Evolutionary conservation across 1,140 invertebrate genomes (phyloP).

Genomic region (Trinorchestia longiramus): DNA sequence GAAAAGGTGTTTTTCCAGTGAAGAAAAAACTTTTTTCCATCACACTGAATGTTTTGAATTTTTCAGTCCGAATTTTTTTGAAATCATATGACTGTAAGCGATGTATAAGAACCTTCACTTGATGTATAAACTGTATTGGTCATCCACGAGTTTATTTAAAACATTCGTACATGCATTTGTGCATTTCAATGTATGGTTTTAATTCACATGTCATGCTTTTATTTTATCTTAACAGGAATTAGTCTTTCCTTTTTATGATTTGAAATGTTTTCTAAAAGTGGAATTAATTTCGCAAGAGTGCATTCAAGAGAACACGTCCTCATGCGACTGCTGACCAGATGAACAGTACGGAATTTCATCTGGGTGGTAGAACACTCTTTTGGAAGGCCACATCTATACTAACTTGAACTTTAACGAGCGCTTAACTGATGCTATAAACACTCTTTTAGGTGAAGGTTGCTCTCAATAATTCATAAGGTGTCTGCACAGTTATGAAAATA

Average conservation of each 20-base stretch:
- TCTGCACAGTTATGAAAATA: neutral
- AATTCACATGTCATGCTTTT: neutral
- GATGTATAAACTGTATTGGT: neutral
- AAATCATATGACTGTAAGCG: neutral
- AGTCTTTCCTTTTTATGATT: neutral
- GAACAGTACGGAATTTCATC: neutral
- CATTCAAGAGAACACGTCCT: neutral
- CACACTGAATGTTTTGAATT: neutral
- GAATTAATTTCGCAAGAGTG: neutral
- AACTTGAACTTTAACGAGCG: slow-evolving; percentile 21
- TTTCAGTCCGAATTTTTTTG: neutral
- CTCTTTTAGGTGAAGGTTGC: slow-evolving; percentile 46
- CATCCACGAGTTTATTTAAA: neutral
- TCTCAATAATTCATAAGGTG: slow-evolving; percentile 27
- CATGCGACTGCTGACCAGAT: neutral
- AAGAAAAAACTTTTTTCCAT: neutral
- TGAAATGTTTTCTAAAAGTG: neutral
- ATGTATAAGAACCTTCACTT: neutral
- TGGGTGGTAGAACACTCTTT: neutral
- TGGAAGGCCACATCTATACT: slow-evolving; percentile 16
- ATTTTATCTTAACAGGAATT: neutral
- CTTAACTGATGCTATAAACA: slow-evolving; percentile 43
- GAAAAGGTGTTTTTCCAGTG: neutral
- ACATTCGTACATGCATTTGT: neutral
- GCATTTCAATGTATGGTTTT: neutral